These are phyloP conservation scores for Drosophila formosana DNA, from an alignment of 2,888 invertebrate species.

Conservation along the genomic window DNA sequence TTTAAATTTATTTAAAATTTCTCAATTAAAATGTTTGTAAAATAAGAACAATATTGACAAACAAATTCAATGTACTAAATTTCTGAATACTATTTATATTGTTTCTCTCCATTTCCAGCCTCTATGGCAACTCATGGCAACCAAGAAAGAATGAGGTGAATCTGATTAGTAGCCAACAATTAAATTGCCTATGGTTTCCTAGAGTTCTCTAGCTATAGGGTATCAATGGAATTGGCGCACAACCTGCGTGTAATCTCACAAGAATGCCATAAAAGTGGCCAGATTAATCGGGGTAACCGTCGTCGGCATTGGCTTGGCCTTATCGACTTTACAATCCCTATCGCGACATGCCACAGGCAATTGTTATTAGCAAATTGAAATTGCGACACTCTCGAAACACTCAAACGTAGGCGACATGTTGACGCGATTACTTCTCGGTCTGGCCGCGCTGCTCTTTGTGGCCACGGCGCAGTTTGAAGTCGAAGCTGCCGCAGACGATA, in stretches of 20 bases:
- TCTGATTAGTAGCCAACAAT: not conserved
- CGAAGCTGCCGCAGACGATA: conserved; percentile 32
- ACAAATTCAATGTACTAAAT: too few relatives aligned
- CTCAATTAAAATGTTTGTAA: too few relatives aligned
- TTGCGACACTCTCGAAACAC: conserved; percentile 36
- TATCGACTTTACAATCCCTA: conserved; percentile 51
- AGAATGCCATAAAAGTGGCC: conserved; percentile 48
- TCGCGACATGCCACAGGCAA: conserved; percentile 46
- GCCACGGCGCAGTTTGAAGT: not conserved
- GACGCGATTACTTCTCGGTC: conserved; percentile 59
- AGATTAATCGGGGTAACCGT: conserved; percentile 30
- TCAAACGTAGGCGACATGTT: conserved; percentile 65
- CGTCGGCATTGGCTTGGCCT: conserved; percentile 21
- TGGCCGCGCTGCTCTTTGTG: conserved; percentile 34
- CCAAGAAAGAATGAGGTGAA: not conserved
- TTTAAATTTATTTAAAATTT: too few relatives aligned
- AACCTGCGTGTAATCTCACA: conserved; percentile 40
- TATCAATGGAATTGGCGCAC: conserved; percentile 4
- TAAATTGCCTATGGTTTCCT: not conserved
- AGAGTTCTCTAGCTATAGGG: conserved; percentile 1
- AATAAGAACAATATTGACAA: too few relatives aligned
- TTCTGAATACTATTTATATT: too few relatives aligned
- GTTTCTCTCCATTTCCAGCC: too few relatives aligned
- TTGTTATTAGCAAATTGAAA: conserved; percentile 67
- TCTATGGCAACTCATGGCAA: too few relatives aligned